These are phyloP conservation scores for Anabacerthia variegaticeps DNA, from an alignment of 2,797 vertebrate genomes.

Conservation along the genomic window DNA sequence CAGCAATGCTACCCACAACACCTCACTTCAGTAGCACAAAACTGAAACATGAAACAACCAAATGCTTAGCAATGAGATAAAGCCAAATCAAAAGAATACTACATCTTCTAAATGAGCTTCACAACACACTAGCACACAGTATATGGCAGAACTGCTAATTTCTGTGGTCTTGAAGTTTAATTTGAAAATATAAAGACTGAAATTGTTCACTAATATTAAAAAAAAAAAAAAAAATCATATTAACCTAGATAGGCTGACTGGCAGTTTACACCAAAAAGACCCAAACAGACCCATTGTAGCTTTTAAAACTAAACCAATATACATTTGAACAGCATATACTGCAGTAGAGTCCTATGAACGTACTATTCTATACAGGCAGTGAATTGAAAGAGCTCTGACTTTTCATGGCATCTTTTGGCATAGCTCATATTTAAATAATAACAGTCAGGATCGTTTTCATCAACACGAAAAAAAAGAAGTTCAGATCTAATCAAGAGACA, in stretches of 20 bases:
- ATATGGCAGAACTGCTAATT: not conserved
- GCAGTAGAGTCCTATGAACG: not conserved
- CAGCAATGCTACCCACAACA: not conserved
- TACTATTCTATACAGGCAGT: not conserved
- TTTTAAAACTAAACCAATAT: not conserved
- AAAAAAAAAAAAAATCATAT: not conserved
- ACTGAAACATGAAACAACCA: not conserved
- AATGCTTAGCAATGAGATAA: not conserved
- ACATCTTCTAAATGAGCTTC: not conserved
- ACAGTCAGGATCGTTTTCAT: slow-evolving; percentile 29
- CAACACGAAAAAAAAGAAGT: slow-evolving; percentile 39
- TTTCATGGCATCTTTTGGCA: slow-evolving; percentile 9
- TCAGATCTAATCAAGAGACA: slow-evolving; percentile 41
- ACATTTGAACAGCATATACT: not conserved
- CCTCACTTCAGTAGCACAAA: not conserved
- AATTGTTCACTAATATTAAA: not conserved
- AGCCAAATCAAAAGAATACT: not conserved
- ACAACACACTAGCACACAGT: not conserved
- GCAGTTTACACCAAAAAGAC: not conserved
- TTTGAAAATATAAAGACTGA: not conserved
- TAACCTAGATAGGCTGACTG: not conserved
- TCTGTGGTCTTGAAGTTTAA: not conserved
- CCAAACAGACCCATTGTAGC: not conserved
- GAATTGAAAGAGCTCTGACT: not conserved
- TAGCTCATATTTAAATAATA: slow-evolving; percentile 30